A percentile compares a stretch with the other conserved stretches of the same genome.
These are phyloP conservation scores for Raja brachyura DNA, from an alignment of 2,113 vertebrate genomes.

Conservation along the genomic window DNA sequence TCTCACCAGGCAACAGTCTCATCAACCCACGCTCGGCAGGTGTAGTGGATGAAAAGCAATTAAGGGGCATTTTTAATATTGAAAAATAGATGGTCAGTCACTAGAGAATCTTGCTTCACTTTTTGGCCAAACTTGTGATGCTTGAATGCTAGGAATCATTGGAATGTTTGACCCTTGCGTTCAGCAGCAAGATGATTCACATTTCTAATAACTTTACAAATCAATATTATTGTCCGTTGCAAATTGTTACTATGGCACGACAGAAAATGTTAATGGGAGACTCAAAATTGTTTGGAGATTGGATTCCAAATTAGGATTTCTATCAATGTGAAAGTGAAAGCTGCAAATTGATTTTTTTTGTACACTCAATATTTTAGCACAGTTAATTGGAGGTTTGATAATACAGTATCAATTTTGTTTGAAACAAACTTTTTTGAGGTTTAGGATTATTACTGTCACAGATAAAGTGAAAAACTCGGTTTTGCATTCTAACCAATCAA, in stretches of 20 bases:
- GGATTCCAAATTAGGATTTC: background rate
- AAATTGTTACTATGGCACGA: background rate
- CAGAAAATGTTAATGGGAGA: background rate
- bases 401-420: too few species aligned
- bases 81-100: background rate
- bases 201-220: background rate
- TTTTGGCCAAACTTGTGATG: background rate
- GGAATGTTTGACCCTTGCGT: background rate
- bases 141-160: constrained; percentile 5
- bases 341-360: background rate
- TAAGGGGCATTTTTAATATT: background rate
- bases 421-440: too few species aligned
- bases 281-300: background rate
- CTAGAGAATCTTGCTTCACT: background rate
- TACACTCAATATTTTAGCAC: too few species aligned
- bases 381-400: too few species aligned
- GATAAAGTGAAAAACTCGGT: too few species aligned
- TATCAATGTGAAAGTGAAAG: background rate
- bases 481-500: too few species aligned
- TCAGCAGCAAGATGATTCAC: background rate
- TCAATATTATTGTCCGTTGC: background rate
- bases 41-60: background rate
- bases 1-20: background rate
- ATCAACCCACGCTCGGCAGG: background rate
- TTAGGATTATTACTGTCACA: too few species aligned